phyloP scores from a whole-genome alignment of 2,113 vertebrate species.

The Sceloporus tristichus region DNA sequence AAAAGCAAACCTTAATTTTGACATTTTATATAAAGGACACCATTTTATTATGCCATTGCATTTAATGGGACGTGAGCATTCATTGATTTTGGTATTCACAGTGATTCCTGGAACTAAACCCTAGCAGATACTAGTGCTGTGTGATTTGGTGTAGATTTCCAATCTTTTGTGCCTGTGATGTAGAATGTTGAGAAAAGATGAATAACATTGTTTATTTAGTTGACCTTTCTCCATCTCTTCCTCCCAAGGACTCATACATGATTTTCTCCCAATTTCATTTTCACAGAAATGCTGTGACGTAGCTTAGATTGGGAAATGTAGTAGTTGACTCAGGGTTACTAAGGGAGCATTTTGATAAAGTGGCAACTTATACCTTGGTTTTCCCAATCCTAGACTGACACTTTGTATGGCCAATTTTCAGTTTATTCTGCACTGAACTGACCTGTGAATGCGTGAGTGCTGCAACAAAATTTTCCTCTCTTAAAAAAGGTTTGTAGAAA shows the following conservation, averaged over 20 bases:
- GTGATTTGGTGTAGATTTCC: not conserved
- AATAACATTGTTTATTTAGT: not conserved
- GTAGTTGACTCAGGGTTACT: not conserved
- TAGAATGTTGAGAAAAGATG: not conserved
- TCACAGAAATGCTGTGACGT: not conserved
- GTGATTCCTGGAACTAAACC: no score
- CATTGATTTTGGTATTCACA: no score
- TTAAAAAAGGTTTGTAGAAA: not conserved
- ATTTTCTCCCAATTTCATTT: not conserved
- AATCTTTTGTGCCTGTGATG: not conserved
- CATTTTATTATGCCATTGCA: no score
- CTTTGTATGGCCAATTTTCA: not conserved
- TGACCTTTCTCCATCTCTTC: not conserved
- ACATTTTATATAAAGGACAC: no score
- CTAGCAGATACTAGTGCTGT: no score
- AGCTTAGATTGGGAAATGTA: not conserved
- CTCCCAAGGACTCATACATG: no score
- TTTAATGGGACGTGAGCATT: no score
- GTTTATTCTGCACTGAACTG: not conserved
- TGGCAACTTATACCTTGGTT: not conserved
- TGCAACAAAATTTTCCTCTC: not conserved
- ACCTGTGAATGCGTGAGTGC: not conserved
- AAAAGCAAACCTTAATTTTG: no score
- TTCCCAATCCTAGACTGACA: not conserved
- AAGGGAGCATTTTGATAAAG: not conserved